phyloP scores from a whole-genome alignment of 2,797 vertebrate genomes.

The Tenualosa thibaudeaui region DNA sequence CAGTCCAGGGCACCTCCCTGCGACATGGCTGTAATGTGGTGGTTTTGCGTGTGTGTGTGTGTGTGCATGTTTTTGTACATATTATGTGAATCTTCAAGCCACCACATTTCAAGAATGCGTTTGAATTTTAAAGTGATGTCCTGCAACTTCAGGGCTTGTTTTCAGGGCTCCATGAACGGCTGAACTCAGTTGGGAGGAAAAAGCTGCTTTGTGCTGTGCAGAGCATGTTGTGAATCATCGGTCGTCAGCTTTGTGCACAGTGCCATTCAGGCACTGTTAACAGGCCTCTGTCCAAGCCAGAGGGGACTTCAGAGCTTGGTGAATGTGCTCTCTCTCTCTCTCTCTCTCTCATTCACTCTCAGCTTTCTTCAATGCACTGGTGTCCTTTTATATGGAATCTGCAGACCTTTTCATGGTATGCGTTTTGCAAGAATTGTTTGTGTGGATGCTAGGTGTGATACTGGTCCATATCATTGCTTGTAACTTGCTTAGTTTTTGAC shows the following conservation, averaged over 20 bases:
- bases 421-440: not conserved
- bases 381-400: no score
- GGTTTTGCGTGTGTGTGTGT: no score
- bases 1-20: not conserved
- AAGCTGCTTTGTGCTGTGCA: not conserved
- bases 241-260: constrained; percentile 20
- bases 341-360: not conserved
- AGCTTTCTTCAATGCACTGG: not conserved
- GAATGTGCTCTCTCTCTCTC: not conserved
- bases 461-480: not conserved
- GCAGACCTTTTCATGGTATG: not conserved
- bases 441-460: not conserved
- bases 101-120: not conserved
- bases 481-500: not conserved
- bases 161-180: constrained; percentile 7
- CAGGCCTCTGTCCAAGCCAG: not conserved
- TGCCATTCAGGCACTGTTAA: not conserved
- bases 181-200: constrained; percentile 6
- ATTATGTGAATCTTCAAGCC: not conserved
- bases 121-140: not conserved
- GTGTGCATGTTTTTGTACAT: not conserved
- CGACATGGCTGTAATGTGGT: not conserved
- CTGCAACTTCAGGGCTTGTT: not conserved
- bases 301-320: not conserved
- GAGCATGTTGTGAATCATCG: not conserved